phyloP scores from a whole-genome alignment of 1,140 invertebrate genomes.

The Neotoxoptera formosana region DNA sequence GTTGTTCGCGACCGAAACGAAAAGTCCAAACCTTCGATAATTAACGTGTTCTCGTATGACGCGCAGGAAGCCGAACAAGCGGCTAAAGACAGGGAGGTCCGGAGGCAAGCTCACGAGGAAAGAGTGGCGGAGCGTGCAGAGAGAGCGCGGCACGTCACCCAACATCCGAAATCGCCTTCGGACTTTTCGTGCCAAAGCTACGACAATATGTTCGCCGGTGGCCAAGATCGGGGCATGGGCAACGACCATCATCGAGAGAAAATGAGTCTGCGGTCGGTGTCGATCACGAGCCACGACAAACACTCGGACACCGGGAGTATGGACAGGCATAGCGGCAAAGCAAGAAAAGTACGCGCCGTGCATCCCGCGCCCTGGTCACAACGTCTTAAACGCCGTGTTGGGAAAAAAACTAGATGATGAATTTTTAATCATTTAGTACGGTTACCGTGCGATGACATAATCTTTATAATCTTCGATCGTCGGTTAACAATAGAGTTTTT shows the following conservation, averaged over 20 bases:
- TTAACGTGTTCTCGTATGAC: not conserved
- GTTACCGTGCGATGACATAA: no score
- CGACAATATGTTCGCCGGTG: slow-evolving; percentile 79
- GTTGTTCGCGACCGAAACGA: slow-evolving; percentile 58
- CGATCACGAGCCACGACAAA: slow-evolving; percentile 78
- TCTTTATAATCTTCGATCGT: not conserved
- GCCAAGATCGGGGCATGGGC: slow-evolving; percentile 82
- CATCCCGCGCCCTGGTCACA: not conserved
- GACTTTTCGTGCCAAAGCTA: slow-evolving; percentile 89
- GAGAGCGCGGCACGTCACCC: slow-evolving; percentile 69
- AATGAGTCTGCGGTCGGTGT: slow-evolving; percentile 88
- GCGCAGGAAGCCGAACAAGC: slow-evolving; percentile 82
- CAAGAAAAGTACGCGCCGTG: slow-evolving; percentile 83
- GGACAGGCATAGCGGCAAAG: slow-evolving; percentile 65
- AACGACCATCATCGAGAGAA: slow-evolving; percentile 89
- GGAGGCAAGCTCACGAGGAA: slow-evolving; percentile 64
- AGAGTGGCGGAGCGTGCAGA: slow-evolving; percentile 68
- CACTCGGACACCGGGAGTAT: slow-evolving; percentile 66
- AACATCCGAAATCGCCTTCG: slow-evolving; percentile 83
- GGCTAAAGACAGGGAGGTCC: slow-evolving; percentile 73
- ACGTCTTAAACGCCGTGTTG: not conserved
- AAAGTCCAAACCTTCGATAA: not conserved
- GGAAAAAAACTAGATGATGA: not conserved
- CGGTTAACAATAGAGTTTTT: not conserved
- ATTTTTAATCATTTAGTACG: not conserved